These are phyloP conservation scores for Gorsachius magnificus DNA, from an alignment of 2,797 vertebrate genomes.

Conservation along the genomic window DNA sequence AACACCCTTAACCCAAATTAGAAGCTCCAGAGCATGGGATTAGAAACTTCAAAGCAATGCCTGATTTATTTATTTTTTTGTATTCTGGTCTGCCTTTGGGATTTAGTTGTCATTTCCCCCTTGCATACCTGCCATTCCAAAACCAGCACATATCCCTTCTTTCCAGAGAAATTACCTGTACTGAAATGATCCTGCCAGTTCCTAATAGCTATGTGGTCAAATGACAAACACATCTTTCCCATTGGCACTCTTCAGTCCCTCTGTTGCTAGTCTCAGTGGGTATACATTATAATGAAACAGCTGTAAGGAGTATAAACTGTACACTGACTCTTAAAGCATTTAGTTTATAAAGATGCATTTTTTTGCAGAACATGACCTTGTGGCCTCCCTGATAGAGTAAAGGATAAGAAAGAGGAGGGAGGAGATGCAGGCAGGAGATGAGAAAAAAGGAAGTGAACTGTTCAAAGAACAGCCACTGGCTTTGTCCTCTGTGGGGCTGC, in stretches of 20 bases:
- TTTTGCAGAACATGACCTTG: background rate
- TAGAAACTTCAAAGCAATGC: background rate
- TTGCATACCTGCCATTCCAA: background rate
- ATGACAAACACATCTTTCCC: background rate
- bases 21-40: background rate
- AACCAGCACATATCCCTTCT: accelerated
- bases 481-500: background rate
- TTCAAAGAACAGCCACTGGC: background rate
- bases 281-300: background rate
- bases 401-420: background rate
- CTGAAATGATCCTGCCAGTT: background rate
- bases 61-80: background rate
- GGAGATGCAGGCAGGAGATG: background rate
- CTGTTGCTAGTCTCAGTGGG: background rate
- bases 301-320: background rate
- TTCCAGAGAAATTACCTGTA: background rate
- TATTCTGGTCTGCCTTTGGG: background rate
- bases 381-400: background rate
- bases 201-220: background rate
- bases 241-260: background rate
- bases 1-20: background rate
- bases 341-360: background rate
- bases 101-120: background rate
- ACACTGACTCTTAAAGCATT: background rate
- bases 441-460: background rate